Percentiles rank a stretch among this genome's conserved stretches.
These are phyloP conservation scores for Drosophila nr. perissopoda DNA, from an alignment of 2,888 invertebrate species.

Conservation along the genomic window DNA sequence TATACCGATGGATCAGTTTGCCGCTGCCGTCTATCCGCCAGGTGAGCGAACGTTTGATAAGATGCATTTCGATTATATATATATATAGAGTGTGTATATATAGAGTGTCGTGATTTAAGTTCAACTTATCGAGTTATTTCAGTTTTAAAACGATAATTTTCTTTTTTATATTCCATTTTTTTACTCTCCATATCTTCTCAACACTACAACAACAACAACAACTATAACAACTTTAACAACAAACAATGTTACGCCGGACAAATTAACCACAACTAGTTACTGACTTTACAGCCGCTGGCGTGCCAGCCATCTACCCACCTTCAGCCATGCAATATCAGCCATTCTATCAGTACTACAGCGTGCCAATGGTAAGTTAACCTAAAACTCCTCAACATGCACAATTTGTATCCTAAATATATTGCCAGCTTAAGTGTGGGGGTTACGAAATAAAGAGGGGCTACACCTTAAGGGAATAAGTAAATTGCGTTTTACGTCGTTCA, in stretches of 20 bases:
- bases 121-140: slow-evolving; percentile 22
- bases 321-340: slow-evolving; percentile 86
- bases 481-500: background rate
- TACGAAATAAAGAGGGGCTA: no score
- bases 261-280: slow-evolving; percentile 80
- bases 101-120: background rate
- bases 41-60: slow-evolving; percentile 67
- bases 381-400: background rate
- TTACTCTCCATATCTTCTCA: slow-evolving; percentile 46
- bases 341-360: slow-evolving; percentile 86
- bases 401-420: background rate
- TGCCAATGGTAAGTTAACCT: slow-evolving; percentile 85
- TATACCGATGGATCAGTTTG: slow-evolving; percentile 86
- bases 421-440: background rate
- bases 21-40: slow-evolving; percentile 85
- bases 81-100: slow-evolving; percentile 1
- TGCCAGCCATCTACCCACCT: slow-evolving; percentile 86
- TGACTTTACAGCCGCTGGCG: slow-evolving; percentile 84
- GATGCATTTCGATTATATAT: background rate
- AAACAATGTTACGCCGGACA: slow-evolving; percentile 47
- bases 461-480: background rate
- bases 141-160: slow-evolving; percentile 60
- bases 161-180: slow-evolving; percentile 69
- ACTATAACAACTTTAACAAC: slow-evolving; percentile 38
- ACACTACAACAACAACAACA: slow-evolving; percentile 40